Conservation (phyloP, 2,888 invertebrate genomes). For the Octonoba sinensis region DNA sequence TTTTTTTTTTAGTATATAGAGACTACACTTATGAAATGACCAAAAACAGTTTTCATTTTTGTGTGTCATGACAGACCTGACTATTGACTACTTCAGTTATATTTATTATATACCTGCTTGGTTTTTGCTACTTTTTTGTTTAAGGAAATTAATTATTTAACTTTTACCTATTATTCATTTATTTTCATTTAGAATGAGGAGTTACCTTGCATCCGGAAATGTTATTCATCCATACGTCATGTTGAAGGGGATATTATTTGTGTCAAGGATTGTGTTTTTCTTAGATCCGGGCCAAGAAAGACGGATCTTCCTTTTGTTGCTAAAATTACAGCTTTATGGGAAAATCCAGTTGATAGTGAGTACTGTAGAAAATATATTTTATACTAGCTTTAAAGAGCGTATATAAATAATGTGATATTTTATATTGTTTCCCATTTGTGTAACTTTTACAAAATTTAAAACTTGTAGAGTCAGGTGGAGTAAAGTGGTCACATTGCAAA, state of each 20-base stretch:
- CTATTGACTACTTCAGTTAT: no score
- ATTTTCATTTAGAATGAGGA: constrained; percentile 79
- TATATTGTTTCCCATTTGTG: no score
- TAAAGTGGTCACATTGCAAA: no score
- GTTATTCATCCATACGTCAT: constrained; percentile 92
- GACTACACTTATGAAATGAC: no score
- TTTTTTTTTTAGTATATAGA: no score
- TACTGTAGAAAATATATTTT: background rate
- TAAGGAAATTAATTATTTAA: no score
- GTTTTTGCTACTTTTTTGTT: no score
- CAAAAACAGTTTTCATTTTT: no score
- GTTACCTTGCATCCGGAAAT: constrained; percentile 81
- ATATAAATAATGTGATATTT: background rate
- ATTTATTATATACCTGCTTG: no score
- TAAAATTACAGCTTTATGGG: constrained; percentile 93
- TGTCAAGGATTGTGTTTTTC: constrained; percentile 90
- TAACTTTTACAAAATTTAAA: background rate
- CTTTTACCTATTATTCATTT: background rate
- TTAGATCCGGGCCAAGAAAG: constrained; percentile 85
- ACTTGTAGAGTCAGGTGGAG: no score
- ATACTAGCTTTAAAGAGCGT: background rate
- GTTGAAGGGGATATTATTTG: constrained; percentile 85
- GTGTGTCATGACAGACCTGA: no score
- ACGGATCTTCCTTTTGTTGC: constrained; percentile 94
- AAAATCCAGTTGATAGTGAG: constrained; percentile 91